phyloP scores from a whole-genome alignment of 2,113 vertebrate species.

The Ellobius talpinus region DNA sequence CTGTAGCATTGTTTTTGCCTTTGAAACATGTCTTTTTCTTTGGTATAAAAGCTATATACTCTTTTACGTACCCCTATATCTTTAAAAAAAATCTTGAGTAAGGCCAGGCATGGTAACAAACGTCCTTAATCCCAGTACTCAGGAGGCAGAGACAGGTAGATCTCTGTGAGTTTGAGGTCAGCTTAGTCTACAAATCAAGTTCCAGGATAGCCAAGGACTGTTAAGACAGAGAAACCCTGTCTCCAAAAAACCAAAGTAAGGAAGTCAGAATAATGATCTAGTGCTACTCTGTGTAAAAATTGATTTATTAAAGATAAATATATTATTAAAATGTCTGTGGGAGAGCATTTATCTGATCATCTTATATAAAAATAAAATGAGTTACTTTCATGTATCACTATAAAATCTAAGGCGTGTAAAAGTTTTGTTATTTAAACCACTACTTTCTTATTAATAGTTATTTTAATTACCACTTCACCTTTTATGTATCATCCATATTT shows the following conservation, averaged over 20 bases:
- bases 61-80: not conserved
- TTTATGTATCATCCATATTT: not conserved
- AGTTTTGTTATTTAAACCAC: constrained; percentile 46
- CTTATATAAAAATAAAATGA: constrained; percentile 27
- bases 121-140: too few species aligned
- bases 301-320: not conserved
- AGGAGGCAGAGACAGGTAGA: too few species aligned
- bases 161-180: not conserved
- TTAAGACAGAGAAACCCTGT: not conserved
- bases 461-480: constrained; percentile 42
- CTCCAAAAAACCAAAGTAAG: not conserved
- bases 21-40: constrained; percentile 43
- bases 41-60: not conserved
- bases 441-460: constrained; percentile 16
- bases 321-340: constrained; percentile 4
- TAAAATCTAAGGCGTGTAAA: constrained; percentile 42
- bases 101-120: too few species aligned
- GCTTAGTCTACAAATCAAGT: not conserved
- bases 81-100: too few species aligned
- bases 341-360: not conserved
- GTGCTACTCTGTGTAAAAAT: constrained; percentile 44
- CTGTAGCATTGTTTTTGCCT: constrained; percentile 25
- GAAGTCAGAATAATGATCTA: constrained; percentile 17
- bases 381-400: constrained; percentile 32
- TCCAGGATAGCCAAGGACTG: not conserved